Evolutionary conservation across 2,113 vertebrate species (phyloP).

Genomic region (Serinus canaria): DNA sequence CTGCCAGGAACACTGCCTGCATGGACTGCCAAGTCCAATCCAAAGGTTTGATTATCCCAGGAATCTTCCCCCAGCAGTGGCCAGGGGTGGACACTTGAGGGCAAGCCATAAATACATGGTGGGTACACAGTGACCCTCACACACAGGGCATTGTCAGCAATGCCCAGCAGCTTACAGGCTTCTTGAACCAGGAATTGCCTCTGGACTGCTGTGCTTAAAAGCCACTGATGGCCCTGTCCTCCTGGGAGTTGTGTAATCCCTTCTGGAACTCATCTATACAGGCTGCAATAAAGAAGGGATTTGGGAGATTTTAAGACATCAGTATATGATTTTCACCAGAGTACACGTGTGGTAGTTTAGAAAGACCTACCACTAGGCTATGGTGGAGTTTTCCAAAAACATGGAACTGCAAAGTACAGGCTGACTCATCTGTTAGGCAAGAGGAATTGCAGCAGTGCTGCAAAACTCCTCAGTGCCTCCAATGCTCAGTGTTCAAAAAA

Average conservation of each 20-base stretch:
- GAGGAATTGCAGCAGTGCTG: neutral
- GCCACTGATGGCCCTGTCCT: neutral
- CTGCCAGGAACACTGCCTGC: neutral
- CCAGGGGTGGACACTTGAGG: neutral
- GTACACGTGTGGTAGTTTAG: neutral
- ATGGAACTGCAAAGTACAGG: rapidly evolving
- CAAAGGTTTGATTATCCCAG: neutral
- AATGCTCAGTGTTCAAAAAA: rapidly evolving
- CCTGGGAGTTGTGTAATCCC: neutral
- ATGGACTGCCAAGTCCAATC: neutral
- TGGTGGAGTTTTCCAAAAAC: neutral
- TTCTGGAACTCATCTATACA: neutral
- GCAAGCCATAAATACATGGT: rapidly evolving
- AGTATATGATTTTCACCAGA: neutral
- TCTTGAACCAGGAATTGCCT: neutral
- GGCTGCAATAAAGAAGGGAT: slow-evolving; percentile 26
- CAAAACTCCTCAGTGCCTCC: neutral
- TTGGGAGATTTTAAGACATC: neutral
- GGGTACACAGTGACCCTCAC: neutral
- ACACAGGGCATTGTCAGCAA: neutral
- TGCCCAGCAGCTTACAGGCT: neutral
- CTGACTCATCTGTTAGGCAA: neutral
- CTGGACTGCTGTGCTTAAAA: neutral
- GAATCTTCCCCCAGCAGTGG: neutral
- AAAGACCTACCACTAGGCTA: neutral